Conservation (phyloP, 2,797 vertebrate genomes). For the Neosalanx taihuensis region DNA sequence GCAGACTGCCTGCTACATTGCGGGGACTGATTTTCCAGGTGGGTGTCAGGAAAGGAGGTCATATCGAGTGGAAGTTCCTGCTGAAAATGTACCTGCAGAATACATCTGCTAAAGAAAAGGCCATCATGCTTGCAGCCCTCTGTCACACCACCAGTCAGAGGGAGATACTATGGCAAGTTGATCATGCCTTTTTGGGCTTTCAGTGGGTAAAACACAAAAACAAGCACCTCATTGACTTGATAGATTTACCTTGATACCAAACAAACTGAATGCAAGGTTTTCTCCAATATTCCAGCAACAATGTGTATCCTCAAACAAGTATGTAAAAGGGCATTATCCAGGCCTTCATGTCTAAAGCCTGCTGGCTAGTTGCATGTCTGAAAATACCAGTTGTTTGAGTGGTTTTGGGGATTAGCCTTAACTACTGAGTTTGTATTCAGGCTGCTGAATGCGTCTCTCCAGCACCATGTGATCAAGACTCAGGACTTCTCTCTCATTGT, state of each 20-base stretch:
- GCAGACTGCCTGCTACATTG: constrained; percentile 20
- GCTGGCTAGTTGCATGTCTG: neutral
- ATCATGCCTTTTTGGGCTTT: neutral
- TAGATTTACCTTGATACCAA: neutral
- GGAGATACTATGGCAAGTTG: constrained; percentile 22
- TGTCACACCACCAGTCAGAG: constrained; percentile 15
- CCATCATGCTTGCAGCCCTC: constrained; percentile 24
- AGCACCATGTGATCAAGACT: constrained; percentile 16
- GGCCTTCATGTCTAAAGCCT: neutral
- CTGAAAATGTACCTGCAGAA: constrained; percentile 12
- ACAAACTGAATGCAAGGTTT: neutral
- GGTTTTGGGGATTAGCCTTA: neutral
- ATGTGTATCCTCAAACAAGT: neutral
- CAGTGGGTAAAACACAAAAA: neutral
- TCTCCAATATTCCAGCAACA: neutral
- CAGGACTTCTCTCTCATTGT: constrained; percentile 21
- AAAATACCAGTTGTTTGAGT: neutral
- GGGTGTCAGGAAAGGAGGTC: constrained; percentile 19
- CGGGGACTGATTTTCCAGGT: constrained; percentile 19
- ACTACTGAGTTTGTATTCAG: constrained; percentile 9
- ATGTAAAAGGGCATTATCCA: neutral
- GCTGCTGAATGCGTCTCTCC: constrained; percentile 21
- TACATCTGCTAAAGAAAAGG: constrained; percentile 20
- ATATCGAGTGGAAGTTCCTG: constrained; percentile 27
- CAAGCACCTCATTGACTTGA: neutral